Evolutionary conservation across 2,113 vertebrate species (phyloP).

Genomic region (Nannobrachium achirus): DNA sequence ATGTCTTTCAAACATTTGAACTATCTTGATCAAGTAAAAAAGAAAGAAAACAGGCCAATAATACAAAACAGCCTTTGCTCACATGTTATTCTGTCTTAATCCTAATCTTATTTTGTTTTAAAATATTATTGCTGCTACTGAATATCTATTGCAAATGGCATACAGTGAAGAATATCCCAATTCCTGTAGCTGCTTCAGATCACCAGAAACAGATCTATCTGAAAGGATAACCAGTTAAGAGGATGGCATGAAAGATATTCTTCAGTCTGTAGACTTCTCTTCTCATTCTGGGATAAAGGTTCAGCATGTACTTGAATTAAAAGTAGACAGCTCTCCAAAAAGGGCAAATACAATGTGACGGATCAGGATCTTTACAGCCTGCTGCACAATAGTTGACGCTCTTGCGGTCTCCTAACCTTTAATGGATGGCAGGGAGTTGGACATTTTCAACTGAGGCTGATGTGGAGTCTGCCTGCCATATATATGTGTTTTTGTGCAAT

Average conservation of each 20-base stretch:
- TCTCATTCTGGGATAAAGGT: slow-evolving; percentile 21
- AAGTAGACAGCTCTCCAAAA: slow-evolving; percentile 38
- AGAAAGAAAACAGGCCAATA: neutral
- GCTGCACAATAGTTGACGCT: slow-evolving; percentile 53
- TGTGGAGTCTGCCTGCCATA: slow-evolving; percentile 6
- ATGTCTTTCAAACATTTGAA: neutral
- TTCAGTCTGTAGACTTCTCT: slow-evolving; percentile 15
- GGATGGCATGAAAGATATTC: slow-evolving; percentile 28
- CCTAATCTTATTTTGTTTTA: too few relatives aligned
- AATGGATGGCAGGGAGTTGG: slow-evolving; percentile 44
- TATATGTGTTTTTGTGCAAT: slow-evolving; percentile 46
- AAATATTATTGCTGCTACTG: slow-evolving; percentile 3
- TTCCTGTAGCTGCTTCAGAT: slow-evolving; percentile 9
- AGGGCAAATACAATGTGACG: slow-evolving; percentile 42
- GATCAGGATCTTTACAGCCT: slow-evolving; percentile 39
- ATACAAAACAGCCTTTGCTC: too few relatives aligned
- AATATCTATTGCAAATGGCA: slow-evolving; percentile 19
- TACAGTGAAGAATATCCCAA: slow-evolving; percentile 8
- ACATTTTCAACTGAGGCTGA: slow-evolving; percentile 46
- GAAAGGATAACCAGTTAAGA: slow-evolving; percentile 24
- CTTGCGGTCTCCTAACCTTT: slow-evolving; percentile 38
- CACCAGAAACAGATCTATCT: slow-evolving; percentile 8
- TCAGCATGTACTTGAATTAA: slow-evolving; percentile 42
- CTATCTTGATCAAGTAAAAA: too few relatives aligned
- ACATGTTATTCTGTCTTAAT: too few relatives aligned